Evolutionary conservation across 92 coral and sea anemone species (phyloP).

Genomic region (Epizoanthus scotinus): DNA sequence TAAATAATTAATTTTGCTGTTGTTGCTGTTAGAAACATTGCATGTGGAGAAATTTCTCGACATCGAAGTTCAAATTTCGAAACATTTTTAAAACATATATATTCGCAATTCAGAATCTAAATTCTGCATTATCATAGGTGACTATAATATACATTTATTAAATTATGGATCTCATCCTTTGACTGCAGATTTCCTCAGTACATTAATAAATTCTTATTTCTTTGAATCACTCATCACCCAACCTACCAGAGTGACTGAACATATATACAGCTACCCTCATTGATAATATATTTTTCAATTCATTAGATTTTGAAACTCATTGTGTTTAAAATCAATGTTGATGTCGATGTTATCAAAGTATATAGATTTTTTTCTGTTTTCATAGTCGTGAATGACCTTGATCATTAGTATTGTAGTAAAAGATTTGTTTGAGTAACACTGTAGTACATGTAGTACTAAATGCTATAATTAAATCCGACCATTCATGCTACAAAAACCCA

Average conservation of each 20-base stretch:
- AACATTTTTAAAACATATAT: conserved; percentile 7
- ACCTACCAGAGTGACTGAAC: conserved; percentile 56
- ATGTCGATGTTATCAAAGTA: too few species aligned
- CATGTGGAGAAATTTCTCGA: conserved; percentile 22
- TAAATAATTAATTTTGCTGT: too few species aligned
- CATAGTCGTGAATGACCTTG: too few species aligned
- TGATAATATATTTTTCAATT: conserved; percentile 64
- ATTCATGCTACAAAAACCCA: too few species aligned
- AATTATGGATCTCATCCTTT: conserved; percentile 49
- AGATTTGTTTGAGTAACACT: too few species aligned
- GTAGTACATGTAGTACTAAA: too few species aligned
- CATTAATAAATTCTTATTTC: conserved; percentile 42
- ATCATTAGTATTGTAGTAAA: too few species aligned
- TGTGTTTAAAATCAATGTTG: too few species aligned
- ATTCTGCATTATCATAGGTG: conserved; percentile 35
- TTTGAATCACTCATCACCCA: conserved; percentile 52
- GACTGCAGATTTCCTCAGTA: conserved; percentile 58
- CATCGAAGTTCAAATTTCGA: conserved; percentile 44
- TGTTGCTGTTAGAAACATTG: conserved; percentile 16
- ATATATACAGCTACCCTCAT: conserved; percentile 59
- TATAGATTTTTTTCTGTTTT: too few species aligned
- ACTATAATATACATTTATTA: conserved; percentile 48
- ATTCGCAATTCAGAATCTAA: conserved; percentile 27
- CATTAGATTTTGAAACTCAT: conserved; percentile 46
- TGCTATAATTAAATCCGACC: too few species aligned